Conservation (phyloP, 2,888 invertebrate genomes). For the Pherbina coryleti region DNA sequence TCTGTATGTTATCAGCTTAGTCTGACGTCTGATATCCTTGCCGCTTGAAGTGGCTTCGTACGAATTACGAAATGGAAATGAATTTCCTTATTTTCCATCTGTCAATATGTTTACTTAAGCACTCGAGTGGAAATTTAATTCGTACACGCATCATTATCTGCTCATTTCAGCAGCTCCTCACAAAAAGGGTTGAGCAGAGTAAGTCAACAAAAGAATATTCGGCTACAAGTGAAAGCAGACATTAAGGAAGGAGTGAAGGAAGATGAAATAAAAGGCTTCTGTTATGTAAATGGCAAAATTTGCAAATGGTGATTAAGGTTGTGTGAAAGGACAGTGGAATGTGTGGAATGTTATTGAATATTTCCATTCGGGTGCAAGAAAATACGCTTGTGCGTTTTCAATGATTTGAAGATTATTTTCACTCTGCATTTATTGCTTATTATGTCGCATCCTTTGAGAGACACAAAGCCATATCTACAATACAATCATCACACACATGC, state of each 20-base stretch:
- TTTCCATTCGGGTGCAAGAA: no score
- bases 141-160: conserved; percentile 27
- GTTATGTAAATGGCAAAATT: no score
- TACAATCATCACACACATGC: no score
- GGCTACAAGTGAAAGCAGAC: not conserved
- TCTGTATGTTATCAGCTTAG: not conserved
- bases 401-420: no score
- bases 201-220: not conserved
- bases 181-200: not conserved
- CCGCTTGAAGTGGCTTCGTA: not conserved
- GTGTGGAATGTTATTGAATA: no score
- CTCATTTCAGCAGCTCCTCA: conserved; percentile 17
- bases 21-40: not conserved
- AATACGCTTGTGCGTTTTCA: no score
- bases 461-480: no score
- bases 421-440: no score
- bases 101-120: conserved; percentile 20
- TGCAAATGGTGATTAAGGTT: no score
- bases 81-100: conserved; percentile 6
- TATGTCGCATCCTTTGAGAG: no score
- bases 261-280: not conserved
- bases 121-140: conserved; percentile 22
- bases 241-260: not conserved
- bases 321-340: no score
- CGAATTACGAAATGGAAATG: conserved; percentile 1